phyloP scores from a whole-genome alignment of 1,140 invertebrate genomes.

The Anoplolepis gracilipes region DNA sequence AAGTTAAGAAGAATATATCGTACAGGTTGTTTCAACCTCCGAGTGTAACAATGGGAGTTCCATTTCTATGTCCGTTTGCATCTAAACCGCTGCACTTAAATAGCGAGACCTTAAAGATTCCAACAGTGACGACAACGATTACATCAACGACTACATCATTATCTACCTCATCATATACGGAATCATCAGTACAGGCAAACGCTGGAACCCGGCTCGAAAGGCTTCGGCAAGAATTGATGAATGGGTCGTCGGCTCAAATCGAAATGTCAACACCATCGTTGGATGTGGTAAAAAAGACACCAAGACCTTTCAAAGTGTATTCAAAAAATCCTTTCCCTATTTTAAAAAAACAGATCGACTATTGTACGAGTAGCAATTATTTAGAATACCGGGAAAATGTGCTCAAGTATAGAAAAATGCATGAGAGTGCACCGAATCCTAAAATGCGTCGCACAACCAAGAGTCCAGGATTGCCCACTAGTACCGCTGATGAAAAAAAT shows the following conservation, averaged over 20 bases:
- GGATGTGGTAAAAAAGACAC: conserved; percentile 78
- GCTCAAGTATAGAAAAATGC: conserved; percentile 87
- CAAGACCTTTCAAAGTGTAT: conserved; percentile 91
- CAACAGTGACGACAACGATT: neutral
- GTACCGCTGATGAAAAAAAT: conserved; percentile 88
- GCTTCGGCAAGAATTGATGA: neutral
- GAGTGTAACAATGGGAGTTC: neutral
- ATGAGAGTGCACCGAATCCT: conserved; percentile 87
- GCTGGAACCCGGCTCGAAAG: neutral
- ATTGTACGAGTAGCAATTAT: conserved; percentile 87
- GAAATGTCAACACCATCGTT: neutral
- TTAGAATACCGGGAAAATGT: conserved; percentile 89
- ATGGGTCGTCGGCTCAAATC: neutral
- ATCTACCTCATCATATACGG: too few species aligned
- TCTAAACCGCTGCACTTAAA: neutral
- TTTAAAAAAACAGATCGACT: conserved; percentile 79
- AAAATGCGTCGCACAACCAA: conserved; percentile 88
- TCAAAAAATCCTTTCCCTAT: conserved; percentile 89
- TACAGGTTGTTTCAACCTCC: neutral
- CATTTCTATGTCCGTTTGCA: too few species aligned
- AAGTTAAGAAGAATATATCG: too few species aligned
- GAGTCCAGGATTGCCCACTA: conserved; percentile 76
- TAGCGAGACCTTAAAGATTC: neutral
- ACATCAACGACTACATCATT: neutral
- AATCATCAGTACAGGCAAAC: neutral